Evolutionary conservation across 2,113 vertebrate genomes (phyloP).

Genomic region (Diphyllodes magnificus): DNA sequence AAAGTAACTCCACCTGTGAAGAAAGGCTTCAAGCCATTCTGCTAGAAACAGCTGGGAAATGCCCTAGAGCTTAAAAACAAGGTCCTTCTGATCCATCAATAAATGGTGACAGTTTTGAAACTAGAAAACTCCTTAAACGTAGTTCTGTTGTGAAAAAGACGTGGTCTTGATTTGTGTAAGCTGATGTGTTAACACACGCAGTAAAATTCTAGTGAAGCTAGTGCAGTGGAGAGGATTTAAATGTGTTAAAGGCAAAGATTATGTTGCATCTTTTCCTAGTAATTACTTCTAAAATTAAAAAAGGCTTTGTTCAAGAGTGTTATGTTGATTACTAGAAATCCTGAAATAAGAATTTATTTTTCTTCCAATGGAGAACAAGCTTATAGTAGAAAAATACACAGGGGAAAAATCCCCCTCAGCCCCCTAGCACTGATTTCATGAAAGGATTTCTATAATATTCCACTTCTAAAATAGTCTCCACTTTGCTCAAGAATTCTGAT

Average conservation of each 20-base stretch:
- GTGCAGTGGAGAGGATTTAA: not conserved
- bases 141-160: not conserved
- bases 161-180: not conserved
- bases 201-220: not conserved
- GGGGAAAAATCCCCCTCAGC: fast-evolving
- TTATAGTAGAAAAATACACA: not conserved
- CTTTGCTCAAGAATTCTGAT: not conserved
- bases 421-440: not conserved
- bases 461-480: fast-evolving
- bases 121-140: not conserved
- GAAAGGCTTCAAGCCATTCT: not conserved
- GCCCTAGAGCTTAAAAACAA: not conserved
- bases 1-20: not conserved
- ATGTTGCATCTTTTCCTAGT: not conserved
- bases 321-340: not conserved
- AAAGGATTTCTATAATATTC: not conserved
- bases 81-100: fast-evolving
- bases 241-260: not conserved
- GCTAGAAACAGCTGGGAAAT: not conserved
- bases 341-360: not conserved
- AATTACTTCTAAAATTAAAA: not conserved
- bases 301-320: not conserved
- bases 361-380: not conserved
- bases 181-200: fast-evolving
- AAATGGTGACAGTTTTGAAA: not conserved